Evolutionary conservation across 2,113 vertebrate genomes (phyloP).

Genomic region (Cyanistes caeruleus): DNA sequence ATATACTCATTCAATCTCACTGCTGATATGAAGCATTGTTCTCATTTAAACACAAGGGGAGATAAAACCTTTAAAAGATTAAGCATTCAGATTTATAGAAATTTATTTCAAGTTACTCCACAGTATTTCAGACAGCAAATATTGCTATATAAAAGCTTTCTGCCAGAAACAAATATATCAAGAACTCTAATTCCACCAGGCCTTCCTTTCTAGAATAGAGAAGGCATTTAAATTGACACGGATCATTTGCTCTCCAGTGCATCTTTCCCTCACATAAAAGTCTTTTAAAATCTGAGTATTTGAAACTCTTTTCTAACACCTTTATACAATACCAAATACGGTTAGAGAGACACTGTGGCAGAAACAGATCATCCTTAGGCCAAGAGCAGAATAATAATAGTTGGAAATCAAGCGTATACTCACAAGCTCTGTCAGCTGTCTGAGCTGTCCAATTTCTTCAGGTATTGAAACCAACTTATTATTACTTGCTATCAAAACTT

Average conservation of each 20-base stretch:
- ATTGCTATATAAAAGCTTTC: background rate
- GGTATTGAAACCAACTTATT: constrained; percentile 95
- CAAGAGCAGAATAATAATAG: background rate
- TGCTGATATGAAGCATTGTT: background rate
- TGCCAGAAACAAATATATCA: background rate
- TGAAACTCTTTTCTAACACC: background rate
- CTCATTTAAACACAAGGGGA: background rate
- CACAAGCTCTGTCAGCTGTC: constrained; percentile 92
- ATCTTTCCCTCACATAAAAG: background rate
- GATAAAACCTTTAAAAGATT: background rate
- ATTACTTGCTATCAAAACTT: constrained; percentile 95
- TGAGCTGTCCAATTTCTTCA: constrained; percentile 90
- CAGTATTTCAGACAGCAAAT: background rate
- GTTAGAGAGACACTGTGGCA: background rate
- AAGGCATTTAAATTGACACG: background rate
- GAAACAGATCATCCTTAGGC: background rate
- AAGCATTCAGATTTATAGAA: background rate
- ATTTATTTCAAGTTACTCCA: background rate
- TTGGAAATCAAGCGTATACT: constrained; percentile 62
- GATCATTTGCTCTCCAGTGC: background rate
- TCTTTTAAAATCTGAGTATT: background rate
- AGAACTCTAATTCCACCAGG: background rate
- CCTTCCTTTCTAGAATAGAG: background rate
- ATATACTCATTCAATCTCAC: background rate
- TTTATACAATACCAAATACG: background rate